Evolutionary conservation across 2,888 invertebrate genomes (phyloP), one percentile per base, ranked within the genome.

Genomic region (Apotomis capreana): DNA sequence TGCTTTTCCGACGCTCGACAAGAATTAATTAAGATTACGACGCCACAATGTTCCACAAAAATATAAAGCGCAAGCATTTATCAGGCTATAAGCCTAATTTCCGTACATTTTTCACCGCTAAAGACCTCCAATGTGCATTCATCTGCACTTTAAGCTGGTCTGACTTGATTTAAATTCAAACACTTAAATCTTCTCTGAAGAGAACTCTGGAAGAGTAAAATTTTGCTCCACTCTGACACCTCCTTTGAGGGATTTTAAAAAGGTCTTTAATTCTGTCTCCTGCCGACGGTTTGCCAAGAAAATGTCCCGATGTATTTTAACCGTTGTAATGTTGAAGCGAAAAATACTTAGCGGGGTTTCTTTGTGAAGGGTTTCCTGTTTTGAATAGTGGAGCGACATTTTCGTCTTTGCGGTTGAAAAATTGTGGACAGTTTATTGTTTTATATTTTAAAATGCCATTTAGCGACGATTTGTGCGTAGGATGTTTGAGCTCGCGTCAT

Each of bases 141-240:
- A 65, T 60, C 70, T 67, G 54, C 70, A 68, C 67, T 60, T 51
- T 52, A 40, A 60, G 52, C 71, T 67, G 54, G 49, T 58, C 67
- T 70, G 70, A 68, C 68, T 72, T 72, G 62, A 68, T 72, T 72
- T 68, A 63, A 68, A 72, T 72, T 72, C 72, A 72, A 72, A 68
- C 59, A 72, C 68, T 72, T 60, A 62, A 72, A 68, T 59, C 72
- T 60, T 55, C 36, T 49, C 54, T 36, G 71, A 63, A 68, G 67
- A 65, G 68, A 62, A 62, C 40, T 58, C 72, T 68, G 68, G 62
- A 62, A 68, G 51, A 71, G 72, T 71, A 57, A 68, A 72, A 68
- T 72, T 68, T 68, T 55, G 3, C 61, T 68, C 61, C 69, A 52
- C 63, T 54, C 68, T 68, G 72, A 68, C 72, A 72, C 72, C 72